Conservation (phyloP, 2,113 vertebrate genomes). For the Muntiacus reevesi region DNA sequence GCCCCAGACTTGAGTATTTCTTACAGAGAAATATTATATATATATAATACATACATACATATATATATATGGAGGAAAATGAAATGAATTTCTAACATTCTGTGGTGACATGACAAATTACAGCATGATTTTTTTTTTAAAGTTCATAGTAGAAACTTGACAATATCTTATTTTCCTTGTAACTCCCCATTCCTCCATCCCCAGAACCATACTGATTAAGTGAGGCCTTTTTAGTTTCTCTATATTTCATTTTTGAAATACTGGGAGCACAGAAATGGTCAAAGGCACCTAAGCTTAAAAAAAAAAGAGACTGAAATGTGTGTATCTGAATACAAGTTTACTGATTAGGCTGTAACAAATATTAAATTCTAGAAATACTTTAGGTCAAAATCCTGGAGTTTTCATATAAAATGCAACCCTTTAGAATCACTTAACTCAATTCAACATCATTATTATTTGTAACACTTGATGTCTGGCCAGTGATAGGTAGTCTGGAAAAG, state of each 20-base stretch:
- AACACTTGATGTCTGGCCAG: not conserved
- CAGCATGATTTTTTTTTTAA: not conserved
- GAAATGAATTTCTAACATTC: not conserved
- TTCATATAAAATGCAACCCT: not conserved
- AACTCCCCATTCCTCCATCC: not conserved
- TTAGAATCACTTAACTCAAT: not conserved
- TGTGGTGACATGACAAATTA: not conserved
- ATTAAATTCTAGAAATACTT: not conserved
- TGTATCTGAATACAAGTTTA: not conserved
- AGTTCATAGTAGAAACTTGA: not conserved
- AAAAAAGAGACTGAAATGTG: not conserved
- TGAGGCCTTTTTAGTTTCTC: not conserved
- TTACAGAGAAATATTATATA: not conserved
- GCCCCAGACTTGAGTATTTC: not conserved
- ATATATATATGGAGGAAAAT: not conserved
- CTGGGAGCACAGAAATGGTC: not conserved
- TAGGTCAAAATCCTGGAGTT: not conserved
- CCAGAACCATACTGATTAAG: not conserved
- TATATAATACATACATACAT: not conserved
- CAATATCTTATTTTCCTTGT: not conserved
- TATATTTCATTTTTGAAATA: not conserved
- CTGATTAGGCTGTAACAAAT: not conserved
- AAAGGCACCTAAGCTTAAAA: not conserved
- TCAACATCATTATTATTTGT: not conserved
- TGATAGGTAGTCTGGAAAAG: not conserved